A percentile compares a stretch with the other conserved stretches of the same genome.
Conservation (phyloP, 2,888 invertebrate species). For the Habroteleia sp. region DNA sequence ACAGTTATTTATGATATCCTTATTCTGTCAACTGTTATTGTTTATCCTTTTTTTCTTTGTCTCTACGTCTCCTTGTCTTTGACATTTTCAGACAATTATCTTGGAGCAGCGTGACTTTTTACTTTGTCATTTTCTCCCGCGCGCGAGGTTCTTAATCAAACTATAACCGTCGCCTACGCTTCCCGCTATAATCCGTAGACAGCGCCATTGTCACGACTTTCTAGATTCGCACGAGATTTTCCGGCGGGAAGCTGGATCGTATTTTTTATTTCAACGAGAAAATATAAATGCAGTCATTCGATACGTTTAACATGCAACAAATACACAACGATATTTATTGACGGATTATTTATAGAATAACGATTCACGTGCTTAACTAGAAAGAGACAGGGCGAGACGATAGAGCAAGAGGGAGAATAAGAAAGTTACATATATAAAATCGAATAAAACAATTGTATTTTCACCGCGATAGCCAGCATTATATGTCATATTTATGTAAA, state of each 20-base stretch:
- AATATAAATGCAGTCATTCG: constrained; percentile 20
- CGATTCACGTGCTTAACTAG: not conserved
- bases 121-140: constrained; percentile 60
- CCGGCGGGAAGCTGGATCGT: constrained; percentile 14
- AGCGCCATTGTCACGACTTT: constrained; percentile 63
- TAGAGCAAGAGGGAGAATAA: no score
- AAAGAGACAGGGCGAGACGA: no score
- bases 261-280: constrained; percentile 8
- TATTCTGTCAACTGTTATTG: constrained; percentile 57
- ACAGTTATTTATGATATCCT: constrained; percentile 57
- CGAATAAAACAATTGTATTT: no score
- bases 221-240: constrained; percentile 62
- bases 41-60: constrained; percentile 35
- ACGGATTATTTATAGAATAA: constrained; percentile 12
- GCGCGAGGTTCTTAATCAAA: constrained; percentile 73
- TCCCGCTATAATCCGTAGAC: constrained; percentile 65
- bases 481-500: no score
- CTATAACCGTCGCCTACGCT: constrained; percentile 72
- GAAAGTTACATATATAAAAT: no score
- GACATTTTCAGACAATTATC: constrained; percentile 60
- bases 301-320: constrained; percentile 13
- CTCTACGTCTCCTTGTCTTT: constrained; percentile 45
- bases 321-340: constrained; percentile 38
- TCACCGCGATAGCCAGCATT: no score
- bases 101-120: constrained; percentile 69